These are phyloP conservation scores for Numenius phaeopus DNA, from an alignment of 2,797 vertebrate genomes.

Conservation along the genomic window DNA sequence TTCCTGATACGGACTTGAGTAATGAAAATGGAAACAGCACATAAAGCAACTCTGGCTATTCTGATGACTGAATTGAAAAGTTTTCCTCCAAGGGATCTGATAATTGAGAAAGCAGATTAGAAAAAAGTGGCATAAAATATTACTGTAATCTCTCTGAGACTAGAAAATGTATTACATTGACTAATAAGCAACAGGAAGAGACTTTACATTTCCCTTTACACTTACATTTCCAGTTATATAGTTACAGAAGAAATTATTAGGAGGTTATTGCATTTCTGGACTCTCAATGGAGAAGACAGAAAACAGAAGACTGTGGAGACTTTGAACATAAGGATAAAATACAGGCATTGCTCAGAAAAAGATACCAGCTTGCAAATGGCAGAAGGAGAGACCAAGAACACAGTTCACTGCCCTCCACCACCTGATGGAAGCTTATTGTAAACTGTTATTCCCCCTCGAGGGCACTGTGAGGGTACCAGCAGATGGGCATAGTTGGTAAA, in stretches of 20 bases:
- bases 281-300: background rate
- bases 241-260: slow-evolving; percentile 24
- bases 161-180: slow-evolving; percentile 38
- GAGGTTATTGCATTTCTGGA: slow-evolving; percentile 4
- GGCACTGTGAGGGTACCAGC: background rate
- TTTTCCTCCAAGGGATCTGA: slow-evolving; percentile 39
- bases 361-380: background rate
- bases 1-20: background rate
- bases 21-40: slow-evolving; percentile 38
- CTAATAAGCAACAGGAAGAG: slow-evolving; percentile 56
- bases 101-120: slow-evolving; percentile 71
- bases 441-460: background rate
- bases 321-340: background rate
- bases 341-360: background rate
- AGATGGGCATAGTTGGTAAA: fast-evolving
- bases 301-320: background rate
- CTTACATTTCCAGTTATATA: slow-evolving; percentile 32
- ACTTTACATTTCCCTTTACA: slow-evolving; percentile 51
- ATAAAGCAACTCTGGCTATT: background rate
- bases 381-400: background rate
- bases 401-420: background rate
- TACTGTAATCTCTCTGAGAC: slow-evolving; percentile 56
- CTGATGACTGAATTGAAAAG: slow-evolving; percentile 48
- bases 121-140: slow-evolving; percentile 64
- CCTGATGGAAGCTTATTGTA: background rate